Conservation (phyloP, 2,888 invertebrate species). For the Chalcis sispes region DNA sequence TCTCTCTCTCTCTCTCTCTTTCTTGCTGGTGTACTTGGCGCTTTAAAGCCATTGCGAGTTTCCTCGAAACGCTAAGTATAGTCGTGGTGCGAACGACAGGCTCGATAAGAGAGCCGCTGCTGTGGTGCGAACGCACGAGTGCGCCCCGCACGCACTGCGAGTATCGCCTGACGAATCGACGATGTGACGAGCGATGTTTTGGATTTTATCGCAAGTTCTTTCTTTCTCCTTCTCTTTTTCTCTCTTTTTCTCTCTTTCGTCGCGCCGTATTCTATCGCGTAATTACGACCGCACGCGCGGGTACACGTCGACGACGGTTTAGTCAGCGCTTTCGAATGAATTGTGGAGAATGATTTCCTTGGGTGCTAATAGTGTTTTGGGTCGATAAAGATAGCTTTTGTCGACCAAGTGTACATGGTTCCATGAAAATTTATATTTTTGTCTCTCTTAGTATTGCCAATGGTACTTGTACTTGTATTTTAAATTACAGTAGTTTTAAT, state of each 20-base stretch:
- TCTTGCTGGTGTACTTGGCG: neutral
- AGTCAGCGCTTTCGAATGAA: neutral
- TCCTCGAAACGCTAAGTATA: conserved; percentile 56
- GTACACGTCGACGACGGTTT: no score
- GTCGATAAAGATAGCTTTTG: no score
- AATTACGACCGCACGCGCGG: no score
- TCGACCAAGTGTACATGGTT: no score
- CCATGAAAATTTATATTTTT: no score
- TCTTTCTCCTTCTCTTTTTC: no score
- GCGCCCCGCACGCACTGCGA: neutral
- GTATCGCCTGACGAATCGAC: conserved; percentile 38
- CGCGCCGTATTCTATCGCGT: no score
- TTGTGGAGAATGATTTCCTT: neutral
- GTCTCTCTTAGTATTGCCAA: no score
- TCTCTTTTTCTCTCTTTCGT: no score
- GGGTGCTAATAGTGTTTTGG: no score
- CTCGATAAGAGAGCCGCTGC: conserved; percentile 51
- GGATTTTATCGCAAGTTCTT: neutral
- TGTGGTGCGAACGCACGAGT: neutral
- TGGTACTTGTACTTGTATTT: no score
- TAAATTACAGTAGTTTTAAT: no score
- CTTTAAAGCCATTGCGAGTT: conserved; percentile 39
- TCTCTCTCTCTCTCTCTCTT: conserved; percentile 1
- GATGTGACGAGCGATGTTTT: conserved; percentile 21
- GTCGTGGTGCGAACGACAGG: neutral